Evolutionary conservation across 2,113 vertebrate genomes (phyloP).

Genomic region (Corydoras sp.): DNA sequence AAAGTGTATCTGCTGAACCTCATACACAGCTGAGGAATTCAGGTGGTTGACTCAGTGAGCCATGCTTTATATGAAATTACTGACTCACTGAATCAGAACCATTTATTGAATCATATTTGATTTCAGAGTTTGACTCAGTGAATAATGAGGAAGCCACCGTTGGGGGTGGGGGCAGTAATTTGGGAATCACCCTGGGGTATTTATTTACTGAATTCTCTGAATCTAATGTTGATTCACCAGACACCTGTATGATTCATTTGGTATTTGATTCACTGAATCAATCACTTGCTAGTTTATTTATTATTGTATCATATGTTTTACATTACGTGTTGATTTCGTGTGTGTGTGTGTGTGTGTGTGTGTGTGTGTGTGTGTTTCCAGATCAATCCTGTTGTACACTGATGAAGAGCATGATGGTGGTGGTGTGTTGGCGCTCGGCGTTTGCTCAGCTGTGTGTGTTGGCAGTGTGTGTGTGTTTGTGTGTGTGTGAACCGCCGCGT

Average conservation of each 20-base stretch:
- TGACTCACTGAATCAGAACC: no score
- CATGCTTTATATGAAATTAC: no score
- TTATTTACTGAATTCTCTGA: no score
- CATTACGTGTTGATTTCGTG: not conserved
- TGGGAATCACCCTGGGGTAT: no score
- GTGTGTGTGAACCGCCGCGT: constrained; percentile 60
- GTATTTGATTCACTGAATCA: not conserved
- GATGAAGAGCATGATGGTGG: constrained; percentile 40
- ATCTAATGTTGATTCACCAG: no score
- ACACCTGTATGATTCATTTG: not conserved
- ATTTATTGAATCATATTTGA: no score
- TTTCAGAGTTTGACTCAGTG: not conserved
- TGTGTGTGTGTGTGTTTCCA: constrained; percentile 11
- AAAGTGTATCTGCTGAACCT: no score
- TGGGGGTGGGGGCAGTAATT: no score
- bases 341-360: constrained; percentile 3
- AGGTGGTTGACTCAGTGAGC: no score
- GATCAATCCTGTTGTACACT: not conserved
- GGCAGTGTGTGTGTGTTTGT: constrained; percentile 1
- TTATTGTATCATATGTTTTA: not conserved
- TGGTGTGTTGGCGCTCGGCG: constrained; percentile 15
- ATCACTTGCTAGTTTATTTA: not conserved
- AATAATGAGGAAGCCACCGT: not conserved
- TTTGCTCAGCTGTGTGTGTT: constrained; percentile 39
- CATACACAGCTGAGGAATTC: no score